Evolutionary conservation across 2,888 invertebrate species (phyloP), one percentile per base, ranked within the genome.

Genomic region (Pemphredon lugubris): DNA sequence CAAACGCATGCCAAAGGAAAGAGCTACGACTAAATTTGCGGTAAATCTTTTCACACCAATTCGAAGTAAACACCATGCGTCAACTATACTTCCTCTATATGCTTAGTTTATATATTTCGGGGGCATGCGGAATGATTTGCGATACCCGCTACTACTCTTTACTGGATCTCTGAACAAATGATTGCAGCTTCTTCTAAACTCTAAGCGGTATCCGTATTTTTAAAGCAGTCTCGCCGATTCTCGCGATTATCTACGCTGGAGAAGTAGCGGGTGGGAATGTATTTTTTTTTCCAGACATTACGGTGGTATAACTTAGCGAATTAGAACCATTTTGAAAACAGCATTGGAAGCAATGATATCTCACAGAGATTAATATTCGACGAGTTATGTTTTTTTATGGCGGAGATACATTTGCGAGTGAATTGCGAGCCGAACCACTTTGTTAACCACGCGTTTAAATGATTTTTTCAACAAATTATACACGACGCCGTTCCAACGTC

Each of bases 61-160:
- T 68, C 68, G 75, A 75, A 73, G 73, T 66, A 57, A 87, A 87
- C 86, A 84, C 81, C 88, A 88, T 88, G 88, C 88, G 75, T 78
- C 79, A 75, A 83, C 70, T 78, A 42, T 53, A 71, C 71, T 75
- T 76, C 75, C 73, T 82, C 83, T 83, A 85, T n/a, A n/a, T 77
- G 81, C 81, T 84, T 65, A 69, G 76, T 75, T 82, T 73, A 78
- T 58, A 66, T 76, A 73, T 72, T 77, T 70, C 60, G 66, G 72
- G n/a, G 58, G 72, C 82, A 84, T 83, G 84, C 85, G 76, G 64
- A 54, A 48, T 30, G 14, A 16, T 50, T 30, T n/a, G 2, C 16
- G 20, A 20, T 44, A 73, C 59, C 47, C 73, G 81, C 79, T 76
- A 69, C 77, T 84, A 69, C 75, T 73, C 63, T 42, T 51, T 18